Base-by-base conservation (phyloP, 2,888 invertebrate species). In the Lydus trimaculatus region DNA sequence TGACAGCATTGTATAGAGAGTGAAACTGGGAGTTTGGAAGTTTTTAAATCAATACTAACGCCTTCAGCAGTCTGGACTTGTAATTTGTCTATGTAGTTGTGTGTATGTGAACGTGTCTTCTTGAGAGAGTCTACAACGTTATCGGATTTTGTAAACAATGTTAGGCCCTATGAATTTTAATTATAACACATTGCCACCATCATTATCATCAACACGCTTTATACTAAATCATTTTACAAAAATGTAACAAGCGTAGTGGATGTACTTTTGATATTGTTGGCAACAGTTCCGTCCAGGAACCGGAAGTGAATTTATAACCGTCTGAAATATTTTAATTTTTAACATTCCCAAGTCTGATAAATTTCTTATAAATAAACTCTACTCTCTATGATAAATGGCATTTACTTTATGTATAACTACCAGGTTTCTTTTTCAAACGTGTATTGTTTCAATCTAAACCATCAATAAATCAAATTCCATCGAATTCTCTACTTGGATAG, bases 11-110 rank as follows among this genome's bases (percentile, higher is more conserved):
- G n/a, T n/a, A n/a, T n/a, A n/a, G 69, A 66, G 70, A 61, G 70
- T 76, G 9, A 76, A 78, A 75, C 74, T 75, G 59, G 73, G 78
- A 78, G 78, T 80, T 79, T 78, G 72, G 75, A 80, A 80, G 75
- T 80, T 80, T 79, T 75, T 73, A 75, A 79, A 77, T 80, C 79
- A 78, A 80, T 80, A 79, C 76, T 52, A n/a, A 5, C 67, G 67
- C 58, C 63, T 66, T 65, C 63, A 65, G 63, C 65, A 63, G 70
- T 66, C 67, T 61, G 71, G 69, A 43, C 17, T 43, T 15, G 63
- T 67, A 66, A 69, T 70, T 72, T 70, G 69, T 67, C 71, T 70
- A 63, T 52, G 61, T 70, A 72, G n/a, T n/a, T n/a, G n/a, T n/a
- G n/a, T n/a, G n/a, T n/a, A n/a, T n/a, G n/a, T 70, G 66, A 64